Percentiles rank a stretch among this genome's conserved stretches.
These are phyloP conservation scores for Rugalucina vietnamica DNA, from an alignment of 2,888 invertebrate species.

Conservation along the genomic window DNA sequence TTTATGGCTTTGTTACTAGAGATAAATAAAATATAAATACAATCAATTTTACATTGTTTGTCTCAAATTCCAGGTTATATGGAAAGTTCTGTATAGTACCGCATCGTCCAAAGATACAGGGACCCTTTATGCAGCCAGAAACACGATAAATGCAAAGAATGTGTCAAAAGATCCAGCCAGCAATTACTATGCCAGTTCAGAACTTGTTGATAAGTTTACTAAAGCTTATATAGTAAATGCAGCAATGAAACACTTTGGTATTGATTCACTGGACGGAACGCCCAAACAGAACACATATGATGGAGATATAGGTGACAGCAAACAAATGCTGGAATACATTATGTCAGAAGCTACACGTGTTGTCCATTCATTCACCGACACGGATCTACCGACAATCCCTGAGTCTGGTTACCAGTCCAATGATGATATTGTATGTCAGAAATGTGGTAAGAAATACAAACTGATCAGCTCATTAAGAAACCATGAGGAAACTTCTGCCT, in stretches of 20 bases:
- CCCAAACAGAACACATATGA: constrained; percentile 18
- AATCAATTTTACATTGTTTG: too few species aligned
- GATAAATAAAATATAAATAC: too few species aligned
- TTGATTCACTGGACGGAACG: not conserved
- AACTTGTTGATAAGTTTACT: constrained; percentile 27
- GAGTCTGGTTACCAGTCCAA: constrained; percentile 26
- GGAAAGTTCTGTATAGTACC: constrained; percentile 40
- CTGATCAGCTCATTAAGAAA: constrained; percentile 5
- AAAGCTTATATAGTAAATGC: constrained; percentile 29
- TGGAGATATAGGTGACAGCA: constrained; percentile 17
- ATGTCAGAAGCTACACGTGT: not conserved
- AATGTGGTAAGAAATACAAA: constrained; percentile 26
- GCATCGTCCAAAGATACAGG: constrained; percentile 20
- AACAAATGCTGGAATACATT: constrained; percentile 14
- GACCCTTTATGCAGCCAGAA: constrained; percentile 38
- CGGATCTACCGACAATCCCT: constrained; percentile 8
- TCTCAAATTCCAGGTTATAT: constrained; percentile 24
- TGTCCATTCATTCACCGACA: not conserved
- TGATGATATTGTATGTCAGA: constrained; percentile 18
- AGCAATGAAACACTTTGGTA: constrained; percentile 28
- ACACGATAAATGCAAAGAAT: constrained; percentile 36
- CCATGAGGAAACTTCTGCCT: too few species aligned
- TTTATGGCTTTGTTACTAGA: too few species aligned
- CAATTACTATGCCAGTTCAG: constrained; percentile 41
- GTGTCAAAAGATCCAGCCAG: constrained; percentile 29